Evolutionary conservation across 1,140 invertebrate genomes (phyloP).

Genomic region (Palaemon carinicauda): DNA sequence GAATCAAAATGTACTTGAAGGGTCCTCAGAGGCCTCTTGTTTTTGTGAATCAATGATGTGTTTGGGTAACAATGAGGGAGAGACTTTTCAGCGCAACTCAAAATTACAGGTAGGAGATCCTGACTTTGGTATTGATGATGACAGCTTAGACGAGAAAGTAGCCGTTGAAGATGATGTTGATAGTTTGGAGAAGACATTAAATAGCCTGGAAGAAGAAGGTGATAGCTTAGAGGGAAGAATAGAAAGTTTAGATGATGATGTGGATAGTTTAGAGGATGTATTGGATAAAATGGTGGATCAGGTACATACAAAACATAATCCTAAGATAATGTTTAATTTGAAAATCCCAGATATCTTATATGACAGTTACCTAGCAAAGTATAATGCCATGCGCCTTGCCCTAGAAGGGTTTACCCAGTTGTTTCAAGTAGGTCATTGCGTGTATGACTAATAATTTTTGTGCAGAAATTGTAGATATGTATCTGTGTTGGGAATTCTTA

Average conservation of each 20-base stretch:
- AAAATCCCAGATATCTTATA: not conserved
- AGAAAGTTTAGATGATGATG: constrained; percentile 38
- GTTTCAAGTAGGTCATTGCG: constrained; percentile 31
- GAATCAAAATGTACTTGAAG: not conserved
- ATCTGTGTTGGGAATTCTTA: not conserved
- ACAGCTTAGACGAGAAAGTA: constrained; percentile 16
- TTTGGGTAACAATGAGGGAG: not conserved
- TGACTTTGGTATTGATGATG: not conserved
- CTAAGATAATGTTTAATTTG: constrained; percentile 18
- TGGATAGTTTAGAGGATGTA: constrained; percentile 40
- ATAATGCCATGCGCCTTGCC: constrained; percentile 31
- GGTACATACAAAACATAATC: not conserved
- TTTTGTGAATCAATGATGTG: not conserved
- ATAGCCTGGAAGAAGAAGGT: constrained; percentile 24
- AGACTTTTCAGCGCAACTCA: not conserved
- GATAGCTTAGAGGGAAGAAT: constrained; percentile 39
- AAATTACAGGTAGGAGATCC: not conserved
- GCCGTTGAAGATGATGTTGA: constrained; percentile 35
- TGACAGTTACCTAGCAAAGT: constrained; percentile 45
- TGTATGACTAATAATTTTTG: constrained; percentile 20
- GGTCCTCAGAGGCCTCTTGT: not conserved
- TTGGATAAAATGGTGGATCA: not conserved
- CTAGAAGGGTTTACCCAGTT: constrained; percentile 36
- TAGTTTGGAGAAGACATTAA: constrained; percentile 33
- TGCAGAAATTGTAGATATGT: not conserved